Percentiles rank a stretch among this genome's conserved stretches.
These are phyloP conservation scores for Argyrosomus japonicus DNA, from an alignment of 2,113 vertebrate genomes.

Conservation along the genomic window DNA sequence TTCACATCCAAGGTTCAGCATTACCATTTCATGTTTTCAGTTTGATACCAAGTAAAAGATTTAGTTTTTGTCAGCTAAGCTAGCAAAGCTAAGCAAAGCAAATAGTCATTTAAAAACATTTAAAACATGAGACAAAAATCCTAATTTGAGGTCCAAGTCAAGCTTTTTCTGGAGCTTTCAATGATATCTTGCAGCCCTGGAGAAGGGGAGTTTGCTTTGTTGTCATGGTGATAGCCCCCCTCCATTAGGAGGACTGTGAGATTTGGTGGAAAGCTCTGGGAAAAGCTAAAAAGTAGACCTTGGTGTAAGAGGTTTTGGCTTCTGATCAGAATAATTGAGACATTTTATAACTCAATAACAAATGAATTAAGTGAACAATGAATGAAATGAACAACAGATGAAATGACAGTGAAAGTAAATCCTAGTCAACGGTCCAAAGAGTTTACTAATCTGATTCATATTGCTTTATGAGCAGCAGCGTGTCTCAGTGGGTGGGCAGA, in stretches of 20 bases:
- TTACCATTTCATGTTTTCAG: background rate
- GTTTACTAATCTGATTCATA: background rate
- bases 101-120: too few species aligned
- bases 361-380: background rate
- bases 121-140: background rate
- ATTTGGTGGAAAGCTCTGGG: background rate
- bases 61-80: background rate
- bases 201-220: too few species aligned
- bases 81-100: background rate
- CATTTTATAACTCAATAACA: background rate
- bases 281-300: background rate
- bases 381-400: background rate
- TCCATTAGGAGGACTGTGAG: too few species aligned
- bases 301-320: background rate
- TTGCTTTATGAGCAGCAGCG: background rate
- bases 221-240: background rate
- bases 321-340: background rate
- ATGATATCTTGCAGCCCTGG: background rate
- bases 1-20: background rate
- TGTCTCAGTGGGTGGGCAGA: background rate
- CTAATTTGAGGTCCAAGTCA: background rate
- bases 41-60: too few species aligned
- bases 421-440: background rate
- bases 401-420: background rate
- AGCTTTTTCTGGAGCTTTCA: background rate